phyloP scores from a whole-genome alignment of 2,888 invertebrate species.

The Tipula lateralis region DNA sequence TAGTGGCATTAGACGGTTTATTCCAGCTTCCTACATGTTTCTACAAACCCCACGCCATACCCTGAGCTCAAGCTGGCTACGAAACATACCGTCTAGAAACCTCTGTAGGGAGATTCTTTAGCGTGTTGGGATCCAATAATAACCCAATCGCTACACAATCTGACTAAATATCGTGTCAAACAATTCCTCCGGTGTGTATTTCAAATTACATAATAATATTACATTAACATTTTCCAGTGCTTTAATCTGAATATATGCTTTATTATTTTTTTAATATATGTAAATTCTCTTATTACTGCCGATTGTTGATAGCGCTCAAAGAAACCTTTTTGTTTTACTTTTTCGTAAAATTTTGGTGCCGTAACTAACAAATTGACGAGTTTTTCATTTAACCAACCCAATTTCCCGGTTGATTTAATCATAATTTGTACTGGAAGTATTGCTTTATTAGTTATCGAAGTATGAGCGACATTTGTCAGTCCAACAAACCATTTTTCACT shows the following conservation, averaged over 20 bases:
- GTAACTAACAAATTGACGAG: background rate
- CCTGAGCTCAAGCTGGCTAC: too few species aligned
- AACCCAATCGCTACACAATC: too few species aligned
- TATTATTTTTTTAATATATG: too few species aligned
- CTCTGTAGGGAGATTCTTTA: too few species aligned
- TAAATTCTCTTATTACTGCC: background rate
- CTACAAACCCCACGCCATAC: too few species aligned
- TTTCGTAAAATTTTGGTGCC: background rate
- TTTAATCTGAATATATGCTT: background rate
- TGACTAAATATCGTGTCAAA: background rate
- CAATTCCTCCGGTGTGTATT: background rate
- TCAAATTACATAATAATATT: background rate
- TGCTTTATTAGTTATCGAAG: background rate
- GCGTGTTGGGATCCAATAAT: too few species aligned
- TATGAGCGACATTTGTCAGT: background rate
- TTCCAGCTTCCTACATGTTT: too few species aligned
- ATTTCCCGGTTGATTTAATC: background rate
- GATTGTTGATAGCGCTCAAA: background rate
- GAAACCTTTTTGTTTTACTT: background rate
- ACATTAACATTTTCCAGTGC: background rate
- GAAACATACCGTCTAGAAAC: too few species aligned
- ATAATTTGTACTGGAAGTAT: background rate
- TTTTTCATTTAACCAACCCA: background rate
- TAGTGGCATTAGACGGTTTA: too few species aligned
- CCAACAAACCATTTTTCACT: background rate